phyloP scores from a whole-genome alignment of 2,113 vertebrate genomes.

The Lanius ludovicianus region DNA sequence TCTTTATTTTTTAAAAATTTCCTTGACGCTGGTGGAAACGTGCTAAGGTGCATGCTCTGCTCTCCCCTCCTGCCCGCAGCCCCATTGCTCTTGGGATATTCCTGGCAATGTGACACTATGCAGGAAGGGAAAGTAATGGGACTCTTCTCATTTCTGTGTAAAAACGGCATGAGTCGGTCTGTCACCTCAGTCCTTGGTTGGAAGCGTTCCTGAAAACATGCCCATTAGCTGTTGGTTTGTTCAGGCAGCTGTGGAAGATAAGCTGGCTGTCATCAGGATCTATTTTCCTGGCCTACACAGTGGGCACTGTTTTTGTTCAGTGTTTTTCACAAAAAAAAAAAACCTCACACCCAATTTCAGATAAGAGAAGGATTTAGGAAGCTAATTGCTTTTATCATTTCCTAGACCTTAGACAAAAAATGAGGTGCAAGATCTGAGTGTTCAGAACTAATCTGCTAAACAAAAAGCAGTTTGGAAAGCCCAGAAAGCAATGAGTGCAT shows the following conservation, averaged over 20 bases:
- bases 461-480: neutral
- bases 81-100: neutral
- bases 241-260: slow-evolving; percentile 43
- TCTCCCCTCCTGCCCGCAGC: neutral
- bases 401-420: neutral
- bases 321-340: neutral
- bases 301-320: neutral
- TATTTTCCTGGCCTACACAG: neutral
- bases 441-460: neutral
- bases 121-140: neutral
- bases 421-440: neutral
- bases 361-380: slow-evolving; percentile 8
- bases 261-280: neutral
- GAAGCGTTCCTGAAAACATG: neutral
- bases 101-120: neutral
- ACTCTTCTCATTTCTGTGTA: neutral
- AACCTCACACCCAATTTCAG: slow-evolving; percentile 24
- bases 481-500: neutral
- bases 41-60: neutral
- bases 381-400: slow-evolving; percentile 38
- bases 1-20: neutral
- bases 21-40: neutral
- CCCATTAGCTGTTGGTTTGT: neutral
- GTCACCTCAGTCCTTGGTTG: neutral
- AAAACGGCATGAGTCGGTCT: rapidly evolving